Percentiles rank a stretch among this genome's conserved stretches.
Conservation (phyloP, 2,797 vertebrate species). For the Buphagus erythrorhynchus region DNA sequence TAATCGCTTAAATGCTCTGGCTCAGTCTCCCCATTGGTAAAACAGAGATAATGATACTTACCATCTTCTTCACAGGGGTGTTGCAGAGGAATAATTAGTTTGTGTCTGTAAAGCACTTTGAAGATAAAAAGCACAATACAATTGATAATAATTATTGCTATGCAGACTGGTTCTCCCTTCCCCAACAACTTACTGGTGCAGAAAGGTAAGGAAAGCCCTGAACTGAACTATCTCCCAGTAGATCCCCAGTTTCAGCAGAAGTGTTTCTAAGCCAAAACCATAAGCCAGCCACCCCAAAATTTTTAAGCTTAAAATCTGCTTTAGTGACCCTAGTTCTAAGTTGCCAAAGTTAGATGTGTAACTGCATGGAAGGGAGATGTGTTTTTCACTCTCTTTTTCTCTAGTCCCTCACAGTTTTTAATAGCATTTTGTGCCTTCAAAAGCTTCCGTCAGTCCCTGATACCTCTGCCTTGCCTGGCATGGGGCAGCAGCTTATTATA, state of each 20-base stretch:
- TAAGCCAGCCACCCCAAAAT: background rate
- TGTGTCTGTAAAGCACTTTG: conserved; percentile 70
- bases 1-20: conserved; percentile 70
- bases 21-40: conserved; percentile 62
- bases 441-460: conserved; percentile 56
- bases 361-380: background rate
- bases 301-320: background rate
- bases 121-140: conserved; percentile 72
- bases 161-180: conserved; percentile 42
- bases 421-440: conserved; percentile 60
- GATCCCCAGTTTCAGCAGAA: background rate
- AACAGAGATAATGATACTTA: conserved; percentile 70
- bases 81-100: conserved; percentile 71
- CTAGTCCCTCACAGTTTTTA: conserved; percentile 40
- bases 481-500: conserved; percentile 71
- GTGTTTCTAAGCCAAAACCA: background rate
- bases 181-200: conserved; percentile 25
- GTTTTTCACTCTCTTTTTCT: conserved; percentile 39
- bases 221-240: background rate
- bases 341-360: background rate
- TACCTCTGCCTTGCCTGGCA: conserved; percentile 54
- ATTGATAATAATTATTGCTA: conserved; percentile 72
- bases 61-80: conserved; percentile 62
- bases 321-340: conserved; percentile 4
- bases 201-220: conserved; percentile 10